Base-by-base conservation (phyloP, 2,888 invertebrate species). In the Shargacucullia verbasci region DNA sequence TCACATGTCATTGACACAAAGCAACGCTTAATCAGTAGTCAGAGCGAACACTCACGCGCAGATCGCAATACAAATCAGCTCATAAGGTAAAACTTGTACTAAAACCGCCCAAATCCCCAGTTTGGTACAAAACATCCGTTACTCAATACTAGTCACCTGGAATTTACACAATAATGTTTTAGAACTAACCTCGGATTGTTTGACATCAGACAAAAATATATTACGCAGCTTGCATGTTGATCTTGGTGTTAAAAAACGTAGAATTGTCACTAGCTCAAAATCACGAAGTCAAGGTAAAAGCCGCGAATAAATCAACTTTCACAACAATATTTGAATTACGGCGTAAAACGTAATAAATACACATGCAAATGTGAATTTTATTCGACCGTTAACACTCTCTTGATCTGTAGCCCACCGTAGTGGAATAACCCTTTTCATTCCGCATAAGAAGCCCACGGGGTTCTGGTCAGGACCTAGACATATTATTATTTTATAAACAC, bases 1-100 rank as follows among this genome's bases (percentile, higher is more conserved):
- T 73, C 78, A 78, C 73, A 73, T 73, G 76, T 78, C 82, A 80
- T 74, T 82, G 78, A 80, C 80, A 80, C 73, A 77, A 64, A 67
- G 69, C 60, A 47, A 34, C 45, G 40, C 38, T 49, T 25, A 49
- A 76, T 80, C 73, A 75, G 80, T 70, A 82, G 69, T 82, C 79
- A 12, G 9, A 48, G 25, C 44, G n/a, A 49, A 64, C 40, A 35
- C 50, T 39, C 50, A 49, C 34, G 31, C 76, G 63, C 73, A 52
- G 37, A 4, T 29, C n/a, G 72, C 54, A 52, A n/a, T 81, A 75
- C 76, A 54, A 79, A 81, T 50, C 44, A 53, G 33, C 34, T 11
- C 35, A 58, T 58, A 60, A 80, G 80, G 80, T 67, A 75, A 80
- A 79, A 43, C 45, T 43, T 53, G n/a, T 44, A 43, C 25, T 15